phyloP scores from a whole-genome alignment of 2,797 vertebrate species.

The Basileuterus tristriatus region DNA sequence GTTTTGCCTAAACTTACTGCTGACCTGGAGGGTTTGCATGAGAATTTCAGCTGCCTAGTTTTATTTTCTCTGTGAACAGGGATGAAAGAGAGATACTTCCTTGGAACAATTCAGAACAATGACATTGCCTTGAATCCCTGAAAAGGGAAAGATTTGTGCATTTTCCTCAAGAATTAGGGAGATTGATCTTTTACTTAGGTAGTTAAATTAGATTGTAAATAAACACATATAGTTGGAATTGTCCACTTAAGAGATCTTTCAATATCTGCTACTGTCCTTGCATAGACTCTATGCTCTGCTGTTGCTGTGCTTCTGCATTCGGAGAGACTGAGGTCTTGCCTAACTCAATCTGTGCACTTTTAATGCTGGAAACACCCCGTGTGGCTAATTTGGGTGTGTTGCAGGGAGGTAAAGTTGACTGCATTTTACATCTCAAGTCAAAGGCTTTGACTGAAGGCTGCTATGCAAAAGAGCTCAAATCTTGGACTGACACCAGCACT shows the following conservation, averaged over 20 bases:
- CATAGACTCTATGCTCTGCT: neutral
- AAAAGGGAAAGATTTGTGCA: neutral
- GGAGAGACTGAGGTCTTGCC: neutral
- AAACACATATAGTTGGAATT: neutral
- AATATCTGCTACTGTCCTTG: neutral
- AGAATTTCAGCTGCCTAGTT: neutral
- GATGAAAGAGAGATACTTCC: neutral
- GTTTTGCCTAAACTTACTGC: neutral
- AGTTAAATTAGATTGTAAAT: neutral
- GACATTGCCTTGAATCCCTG: neutral
- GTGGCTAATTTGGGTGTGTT: neutral
- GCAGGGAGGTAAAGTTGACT: neutral
- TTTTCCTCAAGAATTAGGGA: neutral
- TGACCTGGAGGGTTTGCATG: neutral
- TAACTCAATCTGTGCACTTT: neutral
- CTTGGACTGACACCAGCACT: neutral
- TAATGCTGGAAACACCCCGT: neutral
- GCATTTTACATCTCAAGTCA: neutral
- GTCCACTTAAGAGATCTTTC: neutral
- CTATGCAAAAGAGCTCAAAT: neutral
- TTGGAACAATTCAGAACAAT: neutral
- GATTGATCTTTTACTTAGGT: neutral
- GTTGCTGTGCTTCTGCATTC: neutral
- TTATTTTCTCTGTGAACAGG: neutral
- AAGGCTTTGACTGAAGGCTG: neutral